phyloP scores from a whole-genome alignment of 2,797 vertebrate genomes.

The Chloroceryle amazona region DNA sequence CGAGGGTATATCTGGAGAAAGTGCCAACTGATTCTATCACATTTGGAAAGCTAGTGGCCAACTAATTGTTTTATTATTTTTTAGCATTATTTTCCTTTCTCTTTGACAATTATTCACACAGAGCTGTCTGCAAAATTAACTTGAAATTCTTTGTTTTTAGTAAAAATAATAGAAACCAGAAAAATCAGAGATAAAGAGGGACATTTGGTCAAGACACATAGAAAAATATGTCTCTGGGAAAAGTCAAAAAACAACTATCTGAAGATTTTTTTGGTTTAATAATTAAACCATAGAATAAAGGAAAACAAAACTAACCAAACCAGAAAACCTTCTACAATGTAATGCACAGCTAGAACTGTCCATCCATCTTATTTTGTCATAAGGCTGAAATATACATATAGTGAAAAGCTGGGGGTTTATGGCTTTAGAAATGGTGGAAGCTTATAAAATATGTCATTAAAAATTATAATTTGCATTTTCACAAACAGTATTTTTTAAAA shows the following conservation, averaged over 20 bases:
- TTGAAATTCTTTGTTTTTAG: neutral
- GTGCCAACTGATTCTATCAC: neutral
- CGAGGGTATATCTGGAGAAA: neutral
- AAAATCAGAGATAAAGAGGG: neutral
- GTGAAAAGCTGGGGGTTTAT: neutral
- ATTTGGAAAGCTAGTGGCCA: neutral
- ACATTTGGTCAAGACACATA: neutral
- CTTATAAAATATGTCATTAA: neutral
- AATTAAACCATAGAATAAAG: neutral
- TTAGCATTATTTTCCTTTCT: neutral
- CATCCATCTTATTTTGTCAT: neutral
- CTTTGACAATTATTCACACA: neutral
- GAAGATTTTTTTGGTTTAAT: neutral
- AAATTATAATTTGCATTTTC: neutral
- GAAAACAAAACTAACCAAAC: neutral
- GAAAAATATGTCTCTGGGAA: neutral
- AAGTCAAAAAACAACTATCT: neutral
- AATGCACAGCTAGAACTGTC: neutral
- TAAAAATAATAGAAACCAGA: slow-evolving; percentile 2
- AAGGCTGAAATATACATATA: neutral
- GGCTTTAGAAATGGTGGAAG: neutral
- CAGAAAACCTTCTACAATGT: neutral
- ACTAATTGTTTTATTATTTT: neutral
- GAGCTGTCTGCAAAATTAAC: neutral
- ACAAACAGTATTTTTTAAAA: neutral